Evolutionary conservation across 2,888 invertebrate species (phyloP), one percentile per base, ranked within the genome.

Genomic region (Calephelis perditalis): DNA sequence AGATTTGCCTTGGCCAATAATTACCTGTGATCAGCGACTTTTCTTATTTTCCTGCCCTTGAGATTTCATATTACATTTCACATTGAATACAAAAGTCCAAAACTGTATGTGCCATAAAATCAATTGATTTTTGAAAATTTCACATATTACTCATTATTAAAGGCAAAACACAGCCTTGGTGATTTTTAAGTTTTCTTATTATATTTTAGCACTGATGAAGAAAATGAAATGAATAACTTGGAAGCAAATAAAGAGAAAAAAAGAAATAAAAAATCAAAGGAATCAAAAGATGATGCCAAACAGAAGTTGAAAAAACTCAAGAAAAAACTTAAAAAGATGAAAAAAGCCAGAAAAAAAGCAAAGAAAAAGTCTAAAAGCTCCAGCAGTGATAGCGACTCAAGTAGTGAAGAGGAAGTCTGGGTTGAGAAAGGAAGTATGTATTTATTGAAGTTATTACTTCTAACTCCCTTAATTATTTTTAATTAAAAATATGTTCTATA

Each of bases 341-440:
- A 91, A 61, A 91, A 92, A 62, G 91, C 90, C 5, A 78, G 91
- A 2, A 92, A 91, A 68, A 91, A 92, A 69, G 91, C 90, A 61
- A 91, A 86, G 66, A 87, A 89, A 68, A 88, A 86, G 66, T 72
- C 81, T 5, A 77, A 81, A 60, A 76, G 73, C 26, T 88, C 87
- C 1, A 85, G 86, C 63, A 85, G 85, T 63, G 82, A 81, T 58
- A 82, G 82, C 9, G 77, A 79, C 59, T 77, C 82, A 0, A 75
- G 71, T 59, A 82, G 83, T 10, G 87, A 82, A 37, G 91, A 91
- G 63, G 94, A 94, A 63, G 80, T 92, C 61, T 95, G 95, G 95
- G 91, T 95, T 1, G 95, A 95, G 74, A 94, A 94, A 84, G 91
- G 92, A 70, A 84, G 82, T 91, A 71, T 81, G 84, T 78, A 40